A percentile compares a stretch with the other conserved stretches of the same genome.
Evolutionary conservation across 2,888 invertebrate species (phyloP).

Genomic region (Hecatera dysodea): DNA sequence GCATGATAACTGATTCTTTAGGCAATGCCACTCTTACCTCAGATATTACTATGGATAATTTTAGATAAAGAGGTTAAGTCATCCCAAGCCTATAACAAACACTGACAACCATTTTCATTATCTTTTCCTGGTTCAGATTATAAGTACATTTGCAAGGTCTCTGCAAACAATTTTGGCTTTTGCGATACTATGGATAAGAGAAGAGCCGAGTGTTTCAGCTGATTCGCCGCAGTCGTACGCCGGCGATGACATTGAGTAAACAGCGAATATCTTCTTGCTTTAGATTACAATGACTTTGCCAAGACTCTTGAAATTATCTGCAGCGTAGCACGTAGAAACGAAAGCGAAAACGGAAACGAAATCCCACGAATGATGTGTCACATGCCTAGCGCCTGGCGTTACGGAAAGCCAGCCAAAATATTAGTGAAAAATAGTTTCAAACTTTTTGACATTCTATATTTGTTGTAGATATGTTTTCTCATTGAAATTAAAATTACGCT

Average conservation of each 20-base stretch:
- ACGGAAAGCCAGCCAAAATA: neutral
- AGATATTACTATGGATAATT: neutral
- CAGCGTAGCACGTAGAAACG: constrained; percentile 1
- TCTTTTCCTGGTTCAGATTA: constrained; percentile 14
- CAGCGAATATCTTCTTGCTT: constrained; percentile 1
- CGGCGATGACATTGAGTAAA: constrained; percentile 26
- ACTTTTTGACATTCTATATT: neutral
- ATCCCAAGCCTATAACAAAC: neutral
- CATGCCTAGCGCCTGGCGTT: no score
- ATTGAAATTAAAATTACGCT: neutral
- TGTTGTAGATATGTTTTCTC: neutral
- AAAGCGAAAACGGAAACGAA: constrained; percentile 19
- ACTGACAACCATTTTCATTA: neutral
- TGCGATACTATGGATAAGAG: constrained; percentile 42
- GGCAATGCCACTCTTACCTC: neutral
- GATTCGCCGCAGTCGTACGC: constrained; percentile 14
- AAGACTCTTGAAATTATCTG: constrained; percentile 22
- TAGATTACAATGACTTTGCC: constrained; percentile 26
- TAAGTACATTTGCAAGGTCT: constrained; percentile 27
- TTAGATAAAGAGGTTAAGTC: neutral
- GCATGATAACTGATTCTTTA: neutral
- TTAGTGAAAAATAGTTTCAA: neutral
- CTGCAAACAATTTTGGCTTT: constrained; percentile 38
- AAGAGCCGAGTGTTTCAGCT: constrained; percentile 37
- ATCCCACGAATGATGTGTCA: neutral